Percentiles rank a stretch among this genome's conserved stretches.
Evolutionary conservation across 2,797 vertebrate species (phyloP).

Genomic region (Alosa sapidissima): DNA sequence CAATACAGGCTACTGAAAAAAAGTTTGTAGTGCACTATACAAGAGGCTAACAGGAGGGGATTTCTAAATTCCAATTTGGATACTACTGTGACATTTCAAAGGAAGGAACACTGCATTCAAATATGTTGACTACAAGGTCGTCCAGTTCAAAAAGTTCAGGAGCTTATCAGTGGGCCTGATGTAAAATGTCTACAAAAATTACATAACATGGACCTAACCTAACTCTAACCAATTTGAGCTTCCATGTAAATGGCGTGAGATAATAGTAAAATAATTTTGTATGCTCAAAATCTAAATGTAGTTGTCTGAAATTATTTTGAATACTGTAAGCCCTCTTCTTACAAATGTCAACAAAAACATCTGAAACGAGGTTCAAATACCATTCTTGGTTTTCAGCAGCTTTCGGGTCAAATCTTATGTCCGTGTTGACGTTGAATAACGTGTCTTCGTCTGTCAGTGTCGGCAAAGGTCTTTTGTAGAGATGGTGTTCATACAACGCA

Average conservation of each 20-base stretch:
- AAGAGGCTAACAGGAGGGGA: not conserved
- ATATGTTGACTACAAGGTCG: not conserved
- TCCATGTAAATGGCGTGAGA: not conserved
- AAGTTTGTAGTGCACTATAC: not conserved
- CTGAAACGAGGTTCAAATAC: conserved; percentile 68
- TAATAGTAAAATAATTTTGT: not conserved
- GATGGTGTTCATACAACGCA: conserved; percentile 84
- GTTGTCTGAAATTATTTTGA: not conserved
- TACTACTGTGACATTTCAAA: not conserved
- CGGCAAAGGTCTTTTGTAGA: conserved; percentile 79
- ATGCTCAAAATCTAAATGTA: not conserved
- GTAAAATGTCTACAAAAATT: not conserved
- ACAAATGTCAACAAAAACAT: not conserved
- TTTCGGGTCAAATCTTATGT: conserved; percentile 92
- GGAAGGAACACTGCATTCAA: not conserved
- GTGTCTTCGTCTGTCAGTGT: conserved; percentile 84
- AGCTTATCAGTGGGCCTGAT: not conserved
- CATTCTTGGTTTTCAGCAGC: conserved; percentile 84
- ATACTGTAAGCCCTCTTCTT: not conserved
- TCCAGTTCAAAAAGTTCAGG: not conserved
- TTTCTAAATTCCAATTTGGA: not conserved
- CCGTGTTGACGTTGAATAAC: conserved; percentile 92
- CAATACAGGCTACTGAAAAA: not conserved
- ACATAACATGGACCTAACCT: too few species aligned
- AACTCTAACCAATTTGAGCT: not conserved